Conservation (phyloP, 2,797 vertebrate species). For the Zonotrichia albicollis region DNA sequence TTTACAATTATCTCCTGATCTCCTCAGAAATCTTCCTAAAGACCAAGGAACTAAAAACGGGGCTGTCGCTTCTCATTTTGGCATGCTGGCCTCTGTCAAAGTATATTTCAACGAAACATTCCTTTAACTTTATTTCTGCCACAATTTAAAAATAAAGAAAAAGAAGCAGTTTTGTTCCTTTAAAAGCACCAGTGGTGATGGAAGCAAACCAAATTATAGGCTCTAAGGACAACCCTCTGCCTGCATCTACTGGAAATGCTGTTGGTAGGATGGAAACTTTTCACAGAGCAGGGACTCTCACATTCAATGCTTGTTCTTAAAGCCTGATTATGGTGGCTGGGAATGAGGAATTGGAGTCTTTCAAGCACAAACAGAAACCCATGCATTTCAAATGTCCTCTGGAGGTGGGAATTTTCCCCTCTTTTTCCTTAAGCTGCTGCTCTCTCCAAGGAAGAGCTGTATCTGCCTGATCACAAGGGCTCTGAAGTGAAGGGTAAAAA, state of each 20-base stretch:
- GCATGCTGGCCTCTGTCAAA: background rate
- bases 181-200: slow-evolving; percentile 3
- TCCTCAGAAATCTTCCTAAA: background rate
- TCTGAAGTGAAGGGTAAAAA: background rate
- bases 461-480: background rate
- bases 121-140: slow-evolving; percentile 6
- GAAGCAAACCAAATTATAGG: slow-evolving; percentile 48
- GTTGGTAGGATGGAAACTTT: background rate
- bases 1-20: background rate
- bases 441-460: background rate
- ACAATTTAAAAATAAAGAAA: background rate
- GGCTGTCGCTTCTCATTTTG: background rate
- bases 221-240: background rate
- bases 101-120: background rate
- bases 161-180: slow-evolving; percentile 11
- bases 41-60: background rate
- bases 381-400: background rate
- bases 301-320: background rate
- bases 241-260: background rate
- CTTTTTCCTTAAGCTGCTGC: background rate
- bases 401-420: background rate
- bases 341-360: background rate
- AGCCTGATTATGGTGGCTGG: background rate
- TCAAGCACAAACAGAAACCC: background rate
- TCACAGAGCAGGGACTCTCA: background rate